phyloP scores from a whole-genome alignment of 2,888 invertebrate species.

The Caradrina kadenii region DNA sequence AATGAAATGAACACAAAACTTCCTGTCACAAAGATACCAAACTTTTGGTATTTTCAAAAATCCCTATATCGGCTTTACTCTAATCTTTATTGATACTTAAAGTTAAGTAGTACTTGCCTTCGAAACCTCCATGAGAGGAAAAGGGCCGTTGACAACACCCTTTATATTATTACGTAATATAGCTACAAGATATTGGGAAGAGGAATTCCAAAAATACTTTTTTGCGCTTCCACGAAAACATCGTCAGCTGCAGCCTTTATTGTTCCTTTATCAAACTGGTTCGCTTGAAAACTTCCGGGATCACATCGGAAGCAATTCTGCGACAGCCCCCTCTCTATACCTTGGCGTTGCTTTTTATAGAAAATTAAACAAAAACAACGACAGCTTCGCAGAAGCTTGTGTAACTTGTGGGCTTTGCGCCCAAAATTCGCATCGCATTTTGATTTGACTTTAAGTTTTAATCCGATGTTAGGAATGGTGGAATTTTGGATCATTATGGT shows the following conservation, averaged over 20 bases:
- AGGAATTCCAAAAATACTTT: slow-evolving; percentile 29
- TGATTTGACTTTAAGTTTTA: slow-evolving; percentile 45
- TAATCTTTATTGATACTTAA: slow-evolving; percentile 47
- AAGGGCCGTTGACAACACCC: slow-evolving; percentile 2
- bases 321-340: slow-evolving; percentile 23
- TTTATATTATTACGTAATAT: background rate
- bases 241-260: slow-evolving; percentile 34
- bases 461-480: slow-evolving; percentile 27
- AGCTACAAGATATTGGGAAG: slow-evolving; percentile 14
- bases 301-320: slow-evolving; percentile 53
- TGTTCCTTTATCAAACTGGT: slow-evolving; percentile 35
- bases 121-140: slow-evolving; percentile 14
- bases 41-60: slow-evolving; percentile 20
- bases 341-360: slow-evolving; percentile 25
- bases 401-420: slow-evolving; percentile 5
- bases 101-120: slow-evolving; percentile 35
- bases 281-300: slow-evolving; percentile 33
- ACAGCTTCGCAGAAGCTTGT: slow-evolving; percentile 7
- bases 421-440: slow-evolving; percentile 27
- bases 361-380: slow-evolving; percentile 53
- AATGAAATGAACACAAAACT: background rate
- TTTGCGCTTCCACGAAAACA: slow-evolving; percentile 2
- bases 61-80: slow-evolving; percentile 9
- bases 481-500: slow-evolving; percentile 12
- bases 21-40: background rate